Evolutionary conservation across 1,140 invertebrate genomes (phyloP).

Genomic region (Atta cephalotes): DNA sequence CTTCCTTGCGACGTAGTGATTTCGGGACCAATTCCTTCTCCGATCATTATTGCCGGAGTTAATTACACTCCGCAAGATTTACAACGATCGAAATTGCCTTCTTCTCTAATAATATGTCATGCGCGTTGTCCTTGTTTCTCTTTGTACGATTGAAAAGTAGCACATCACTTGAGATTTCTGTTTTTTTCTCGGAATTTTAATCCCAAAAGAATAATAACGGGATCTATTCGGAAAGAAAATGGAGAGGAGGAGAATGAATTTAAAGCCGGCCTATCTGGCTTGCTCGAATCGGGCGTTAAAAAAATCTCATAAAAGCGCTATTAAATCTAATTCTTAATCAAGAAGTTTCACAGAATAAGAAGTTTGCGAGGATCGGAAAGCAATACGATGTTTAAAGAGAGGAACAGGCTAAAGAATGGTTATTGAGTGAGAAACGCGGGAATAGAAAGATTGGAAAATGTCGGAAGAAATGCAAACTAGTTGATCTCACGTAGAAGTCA

Average conservation of each 20-base stretch:
- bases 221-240: background rate
- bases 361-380: constrained; percentile 32
- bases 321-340: constrained; percentile 76
- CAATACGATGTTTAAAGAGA: background rate
- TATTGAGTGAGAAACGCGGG: constrained; percentile 45
- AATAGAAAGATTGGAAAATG: background rate
- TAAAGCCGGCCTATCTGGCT: constrained; percentile 58
- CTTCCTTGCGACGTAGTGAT: constrained; percentile 41
- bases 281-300: constrained; percentile 36
- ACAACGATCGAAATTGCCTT: constrained; percentile 61
- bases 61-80: constrained; percentile 57
- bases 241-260: constrained; percentile 36
- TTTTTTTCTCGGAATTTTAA: constrained; percentile 54
- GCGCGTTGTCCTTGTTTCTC: constrained; percentile 37
- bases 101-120: constrained; percentile 55
- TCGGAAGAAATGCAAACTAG: constrained; percentile 26
- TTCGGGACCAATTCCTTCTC: constrained; percentile 53
- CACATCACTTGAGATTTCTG: background rate
- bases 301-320: constrained; percentile 65
- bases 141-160: background rate
- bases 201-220: background rate
- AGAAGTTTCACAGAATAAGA: constrained; percentile 66
- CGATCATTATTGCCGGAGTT: constrained; percentile 58
- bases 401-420: constrained; percentile 15
- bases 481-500: background rate